These are phyloP conservation scores for Tamandua tetradactyla DNA, from an alignment of 2,797 vertebrate genomes.

Conservation along the genomic window DNA sequence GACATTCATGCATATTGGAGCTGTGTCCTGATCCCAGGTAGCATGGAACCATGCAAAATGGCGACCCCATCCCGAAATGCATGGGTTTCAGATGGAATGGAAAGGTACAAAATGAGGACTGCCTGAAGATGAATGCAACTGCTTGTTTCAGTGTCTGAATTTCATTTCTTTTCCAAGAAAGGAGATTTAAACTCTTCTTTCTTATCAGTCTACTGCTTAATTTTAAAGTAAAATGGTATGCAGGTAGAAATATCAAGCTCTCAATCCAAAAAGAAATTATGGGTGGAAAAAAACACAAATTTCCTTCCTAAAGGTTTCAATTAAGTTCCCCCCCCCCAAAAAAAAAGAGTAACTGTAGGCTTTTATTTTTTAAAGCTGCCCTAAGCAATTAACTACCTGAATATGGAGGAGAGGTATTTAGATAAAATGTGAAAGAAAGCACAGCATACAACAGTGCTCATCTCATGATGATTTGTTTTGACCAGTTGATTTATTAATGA, in stretches of 20 bases:
- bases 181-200: not conserved
- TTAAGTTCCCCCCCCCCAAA: not conserved
- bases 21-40: not conserved
- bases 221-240: not conserved
- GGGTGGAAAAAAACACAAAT: not conserved
- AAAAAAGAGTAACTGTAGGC: not conserved
- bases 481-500: not conserved
- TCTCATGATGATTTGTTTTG: not conserved
- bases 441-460: not conserved
- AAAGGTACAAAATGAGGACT: not conserved
- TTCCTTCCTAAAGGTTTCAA: not conserved
- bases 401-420: not conserved
- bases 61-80: not conserved
- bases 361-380: not conserved
- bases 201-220: not conserved
- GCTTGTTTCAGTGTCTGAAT: not conserved
- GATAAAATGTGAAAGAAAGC: not conserved
- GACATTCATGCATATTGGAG: not conserved
- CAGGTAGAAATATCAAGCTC: not conserved
- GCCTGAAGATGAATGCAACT: not conserved
- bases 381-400: conserved; percentile 1
- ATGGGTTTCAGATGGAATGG: not conserved
- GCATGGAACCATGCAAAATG: not conserved
- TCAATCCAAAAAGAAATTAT: not conserved
- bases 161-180: not conserved